Base-by-base conservation (phyloP, 30 jellyfish, hydroid and myxozoan genomes). In the Chrysaora quinquecirrha region DNA sequence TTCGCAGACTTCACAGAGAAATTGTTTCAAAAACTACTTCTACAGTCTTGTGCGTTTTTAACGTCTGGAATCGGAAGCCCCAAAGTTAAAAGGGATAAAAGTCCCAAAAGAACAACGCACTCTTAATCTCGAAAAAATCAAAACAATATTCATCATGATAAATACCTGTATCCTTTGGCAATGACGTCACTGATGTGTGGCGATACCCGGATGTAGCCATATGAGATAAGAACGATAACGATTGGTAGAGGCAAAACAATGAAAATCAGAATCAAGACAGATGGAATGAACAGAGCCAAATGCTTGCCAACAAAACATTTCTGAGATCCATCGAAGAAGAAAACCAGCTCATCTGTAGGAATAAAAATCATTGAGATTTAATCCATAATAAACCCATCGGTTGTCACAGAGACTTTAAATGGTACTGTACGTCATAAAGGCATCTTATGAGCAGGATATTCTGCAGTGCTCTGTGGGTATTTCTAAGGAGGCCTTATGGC, bases 131-230 rank as follows among this genome's bases (percentile, higher is more conserved):
- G n/a, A n/a, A n/a, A n/a, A n/a, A n/a, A n/a, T n/a, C n/a, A n/a
- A n/a, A n/a, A 52, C 12, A 52, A 19, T 10, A 49, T 0, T 24
- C 29, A 38, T n/a, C 9, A 30, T 71, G 75, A 62, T 25, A 74
- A 62, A 21, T 67, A 82, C 95, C 83, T 73, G 77, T 65, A 74
- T 58, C 95, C 88, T 38, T 73, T 63, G 0, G 83, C 54, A 33
- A 84, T 64, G 76, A 71, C 71, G 50, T 84, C 95, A 73, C 72
- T 60, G 81, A 88, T 80, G 11, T 80, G 89, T 11, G 97, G 89
- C 0, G 75, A 27, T 3, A 72, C 88, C 1, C 72, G 34, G 48
- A 77, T 25, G 72, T 69, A 48, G 23, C 90, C 90, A 61, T 34
- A 48, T n/a, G 79, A 62, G 3, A 78, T 74, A 9, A 87, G 88